Base-by-base conservation (phyloP, 1,140 invertebrate species). In the Ips typographus region DNA sequence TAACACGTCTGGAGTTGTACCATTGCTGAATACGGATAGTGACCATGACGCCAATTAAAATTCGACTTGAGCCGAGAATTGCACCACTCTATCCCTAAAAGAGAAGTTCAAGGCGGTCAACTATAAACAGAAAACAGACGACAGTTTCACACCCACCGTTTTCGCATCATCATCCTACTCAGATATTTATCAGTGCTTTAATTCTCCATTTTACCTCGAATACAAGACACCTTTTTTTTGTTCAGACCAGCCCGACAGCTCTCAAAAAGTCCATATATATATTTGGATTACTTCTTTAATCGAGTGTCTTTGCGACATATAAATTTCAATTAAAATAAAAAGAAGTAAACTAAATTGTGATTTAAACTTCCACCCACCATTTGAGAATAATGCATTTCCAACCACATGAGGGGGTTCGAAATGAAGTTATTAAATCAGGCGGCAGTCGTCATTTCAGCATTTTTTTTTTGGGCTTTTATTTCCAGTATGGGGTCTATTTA, bases 161-260 rank as follows among this genome's bases (percentile, higher is more conserved):
- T 42, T 68, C 47, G 44, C 22, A 22, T 6, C 56, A 68, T 68
- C 65, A 56, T 68, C 65, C 65, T 68, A 68, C 65, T 68, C 65
- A 68, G 65, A 68, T 68, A 68, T 61, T 68, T 68, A 68, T 68
- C 65, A 68, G 65, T 43, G 65, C 57, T 68, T 68, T 68, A 68
- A 68, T 68, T 68, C 57, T 42, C 65, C 65, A 67, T 67, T 67
- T 59, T 67, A 51, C 44, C 65, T 67, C 65, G 65, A 49, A 51
- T 59, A 58, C 56, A 58, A 59, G 65, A 6, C 56, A 47, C 43
- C 65, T 67, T 67, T 67, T 67, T 67, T 55, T 22, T 8, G 5
- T 67, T 67, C 65, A 59, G 6, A 44, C 42, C 44, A 40, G 55
- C 55, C 49, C 39, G 65, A 67, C 65, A 36, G 40, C 37, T n/a